Evolutionary conservation across 2,888 invertebrate species (phyloP), one percentile per base, ranked within the genome.

Genomic region (Hyles lineata): DNA sequence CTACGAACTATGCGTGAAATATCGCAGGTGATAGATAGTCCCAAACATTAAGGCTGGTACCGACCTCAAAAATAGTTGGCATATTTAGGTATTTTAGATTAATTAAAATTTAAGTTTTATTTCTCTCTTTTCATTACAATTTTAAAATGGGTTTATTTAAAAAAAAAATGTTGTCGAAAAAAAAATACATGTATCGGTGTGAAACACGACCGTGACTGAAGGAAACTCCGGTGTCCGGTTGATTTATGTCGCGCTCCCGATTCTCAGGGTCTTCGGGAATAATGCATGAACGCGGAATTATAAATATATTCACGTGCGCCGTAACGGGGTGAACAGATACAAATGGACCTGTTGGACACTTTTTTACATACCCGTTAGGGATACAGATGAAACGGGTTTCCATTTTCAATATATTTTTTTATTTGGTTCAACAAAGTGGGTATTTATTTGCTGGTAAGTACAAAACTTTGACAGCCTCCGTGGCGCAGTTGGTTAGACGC

Each of bases 211-310:
- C 55, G 21, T 21, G n/a, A 17, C 21, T 23, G 62, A 62, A 62
- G 62, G 62, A 32, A 32, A 62, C 32, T 19, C 67, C 50, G 23
- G 67, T 50, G 67, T 67, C 67, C 50, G 23, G 11, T 67, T 67
- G 67, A 67, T 67, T 67, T 67, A 67, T 67, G n/a, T 35, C 21
- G 25, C 50, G 60, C 25, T 67, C 69, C 72, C 74, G 63, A 74
- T 76, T 73, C 74, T 70, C 62, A 71, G 67, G 59, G 59, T 60
- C 50, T n/a, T 15, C 11, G 62, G 62, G 76, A 74, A 74, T 76
- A 76, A 76, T 72, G 70, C 73, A 76, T 76, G 76, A 75, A 72
- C 61, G 50, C n/a, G 29, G 52, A 70, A n/a, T 32, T 62, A 62
- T 62, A 35, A 62, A 62, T 62, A 35, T n/a, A 35, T 19, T 62